Percentiles rank a stretch among this genome's conserved stretches.
Conservation (phyloP, 2,888 invertebrate genomes). For the Xanthorhoe spadicearia region DNA sequence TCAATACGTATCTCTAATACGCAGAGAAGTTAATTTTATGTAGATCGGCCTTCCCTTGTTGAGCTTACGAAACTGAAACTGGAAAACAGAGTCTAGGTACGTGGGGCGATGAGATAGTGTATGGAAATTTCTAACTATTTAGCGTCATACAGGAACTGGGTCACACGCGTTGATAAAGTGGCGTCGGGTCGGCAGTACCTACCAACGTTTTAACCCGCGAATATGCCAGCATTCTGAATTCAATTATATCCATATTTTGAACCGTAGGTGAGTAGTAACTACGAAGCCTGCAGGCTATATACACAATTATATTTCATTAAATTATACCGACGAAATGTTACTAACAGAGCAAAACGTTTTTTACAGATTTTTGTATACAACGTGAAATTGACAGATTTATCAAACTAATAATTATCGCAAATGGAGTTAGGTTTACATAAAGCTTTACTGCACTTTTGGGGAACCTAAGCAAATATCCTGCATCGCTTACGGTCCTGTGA, state of each 20-base stretch:
- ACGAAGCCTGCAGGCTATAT: conserved; percentile 1
- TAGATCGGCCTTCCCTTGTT: conserved; percentile 41
- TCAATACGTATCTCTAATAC: conserved; percentile 57
- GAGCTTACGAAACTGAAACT: conserved; percentile 25
- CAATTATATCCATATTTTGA: conserved; percentile 22
- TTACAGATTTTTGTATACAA: not conserved
- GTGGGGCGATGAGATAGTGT: conserved; percentile 23
- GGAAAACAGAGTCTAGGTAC: conserved; percentile 16
- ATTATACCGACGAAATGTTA: not conserved
- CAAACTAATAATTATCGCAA: not conserved
- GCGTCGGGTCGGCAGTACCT: conserved; percentile 11
- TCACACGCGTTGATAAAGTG: conserved; percentile 24
- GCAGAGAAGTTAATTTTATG: conserved; percentile 48
- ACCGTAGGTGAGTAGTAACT: not conserved
- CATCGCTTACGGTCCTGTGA: not conserved
- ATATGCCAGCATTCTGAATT: conserved; percentile 22
- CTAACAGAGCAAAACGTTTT: not conserved
- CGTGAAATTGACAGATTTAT: not conserved
- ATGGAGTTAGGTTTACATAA: no score
- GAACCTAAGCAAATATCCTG: not conserved
- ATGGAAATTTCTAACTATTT: conserved; percentile 28
- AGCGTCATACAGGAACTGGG: conserved; percentile 18
- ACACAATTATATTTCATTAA: conserved; percentile 1
- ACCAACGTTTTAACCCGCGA: conserved; percentile 13
- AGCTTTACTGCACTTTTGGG: no score